Evolutionary conservation across 2,797 vertebrate genomes (phyloP), one percentile per base, ranked within the genome.

Genomic region (Paguma larvata): DNA sequence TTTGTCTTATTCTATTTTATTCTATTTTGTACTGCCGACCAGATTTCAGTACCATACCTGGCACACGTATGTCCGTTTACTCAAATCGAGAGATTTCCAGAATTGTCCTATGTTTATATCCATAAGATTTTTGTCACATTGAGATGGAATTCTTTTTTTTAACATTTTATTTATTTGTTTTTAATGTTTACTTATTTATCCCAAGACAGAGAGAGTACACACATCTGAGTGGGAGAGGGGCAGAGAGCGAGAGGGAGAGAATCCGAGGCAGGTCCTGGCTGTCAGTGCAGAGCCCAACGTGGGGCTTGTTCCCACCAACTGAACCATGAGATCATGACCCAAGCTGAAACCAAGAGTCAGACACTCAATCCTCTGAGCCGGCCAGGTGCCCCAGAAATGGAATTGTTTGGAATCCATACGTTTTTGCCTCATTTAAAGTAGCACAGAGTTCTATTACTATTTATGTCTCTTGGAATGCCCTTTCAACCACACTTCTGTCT

Each of bases 401-500:
- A 95, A 73, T 93, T 89, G 8, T 32, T 84, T 89, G 80, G 38
- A 75, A 16, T 56, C 30, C 32, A 59, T 80, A 88, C 9, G 48
- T 59, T 73, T n/a, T 78, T 80, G 79, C 67, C 53, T 85, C 72
- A 94, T 73, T 87, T 41, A 51, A 88, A 88, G 65, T 93, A 79
- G 23, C 34, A 70, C 51, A 84, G 16, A 87, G 15, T 53, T 62
- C 0, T 93, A 73, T 80, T 92, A 56, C n/a, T 86, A 51, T 82
- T 90, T 48, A 51, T 92, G 48, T 85, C 41, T 92, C 70, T 96
- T 89, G 51, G n/a, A 79, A 89, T 72, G 65, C 44, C n/a, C 51
- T 91, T 95, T 56, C 91, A 70, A 67, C 2, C 32, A 77, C n/a
- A 82, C 82, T 89, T 96, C 16, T 89, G 59, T 6, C 67, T 91